phyloP scores from a whole-genome alignment of 2,113 vertebrate genomes.

The Hippocampus zosterae region DNA sequence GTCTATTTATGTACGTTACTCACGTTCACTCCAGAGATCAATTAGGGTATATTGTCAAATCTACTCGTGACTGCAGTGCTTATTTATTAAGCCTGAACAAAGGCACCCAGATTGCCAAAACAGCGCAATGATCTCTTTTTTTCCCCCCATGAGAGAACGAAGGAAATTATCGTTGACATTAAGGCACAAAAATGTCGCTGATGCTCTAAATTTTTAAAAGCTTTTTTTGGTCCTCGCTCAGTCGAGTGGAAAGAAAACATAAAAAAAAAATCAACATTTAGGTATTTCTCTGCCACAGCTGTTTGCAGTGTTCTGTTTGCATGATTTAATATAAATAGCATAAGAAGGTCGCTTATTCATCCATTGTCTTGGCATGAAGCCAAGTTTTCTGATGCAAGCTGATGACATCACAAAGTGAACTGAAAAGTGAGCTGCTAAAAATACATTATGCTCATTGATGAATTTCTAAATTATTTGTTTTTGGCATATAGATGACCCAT shows the following conservation, averaged over 20 bases:
- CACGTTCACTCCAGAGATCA: slow-evolving; percentile 16
- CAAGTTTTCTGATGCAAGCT: slow-evolving; percentile 7
- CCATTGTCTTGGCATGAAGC: neutral
- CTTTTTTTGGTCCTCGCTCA: neutral
- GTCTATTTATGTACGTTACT: slow-evolving; percentile 13
- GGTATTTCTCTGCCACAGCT: neutral
- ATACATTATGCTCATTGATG: neutral
- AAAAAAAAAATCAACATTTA: neutral
- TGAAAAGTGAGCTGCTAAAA: neutral
- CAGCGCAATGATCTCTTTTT: neutral
- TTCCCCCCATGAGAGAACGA: neutral
- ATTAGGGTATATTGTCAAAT: neutral
- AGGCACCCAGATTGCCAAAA: neutral
- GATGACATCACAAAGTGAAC: slow-evolving; percentile 3
- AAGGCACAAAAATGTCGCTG: neutral
- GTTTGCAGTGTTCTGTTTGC: neutral
- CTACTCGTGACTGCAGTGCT: neutral
- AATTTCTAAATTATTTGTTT: neutral
- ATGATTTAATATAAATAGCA: slow-evolving; percentile 7
- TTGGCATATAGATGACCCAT: neutral
- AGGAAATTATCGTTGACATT: neutral
- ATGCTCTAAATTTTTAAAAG: neutral
- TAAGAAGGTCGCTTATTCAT: slow-evolving; percentile 1
- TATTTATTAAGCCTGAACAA: neutral
- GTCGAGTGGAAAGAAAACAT: slow-evolving; percentile 5